Conservation (phyloP, 2,888 invertebrate genomes). For the Drosophila kokeensis region DNA sequence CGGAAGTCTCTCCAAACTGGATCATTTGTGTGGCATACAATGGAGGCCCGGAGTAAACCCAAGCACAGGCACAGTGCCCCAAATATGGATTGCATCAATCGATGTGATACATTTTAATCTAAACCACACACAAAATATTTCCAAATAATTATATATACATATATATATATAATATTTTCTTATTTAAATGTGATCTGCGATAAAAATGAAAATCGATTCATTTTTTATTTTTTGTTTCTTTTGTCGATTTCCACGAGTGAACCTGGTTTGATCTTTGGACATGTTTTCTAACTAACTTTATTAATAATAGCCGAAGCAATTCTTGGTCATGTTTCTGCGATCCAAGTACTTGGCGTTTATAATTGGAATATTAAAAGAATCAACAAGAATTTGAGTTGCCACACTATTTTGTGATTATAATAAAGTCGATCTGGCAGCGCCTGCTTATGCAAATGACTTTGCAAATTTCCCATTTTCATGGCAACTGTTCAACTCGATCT, state of each 20-base stretch:
- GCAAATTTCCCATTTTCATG: constrained; percentile 29
- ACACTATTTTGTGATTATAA: not conserved
- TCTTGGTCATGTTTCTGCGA: not conserved
- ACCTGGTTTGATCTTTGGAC: not conserved
- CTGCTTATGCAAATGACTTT: constrained; percentile 39
- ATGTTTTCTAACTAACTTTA: not conserved
- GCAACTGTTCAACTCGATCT: constrained; percentile 54
- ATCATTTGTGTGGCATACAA: too few species aligned
- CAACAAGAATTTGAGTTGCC: constrained; percentile 1
- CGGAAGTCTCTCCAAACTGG: not conserved
- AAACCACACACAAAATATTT: too few species aligned
- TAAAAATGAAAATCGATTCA: not conserved
- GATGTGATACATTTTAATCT: too few species aligned
- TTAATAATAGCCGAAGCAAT: not conserved
- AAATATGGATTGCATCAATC: too few species aligned
- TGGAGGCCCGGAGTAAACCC: too few species aligned
- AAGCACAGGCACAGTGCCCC: too few species aligned
- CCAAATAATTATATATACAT: too few species aligned
- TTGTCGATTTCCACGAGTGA: not conserved
- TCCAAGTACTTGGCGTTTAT: not conserved
- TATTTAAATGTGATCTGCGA: not conserved
- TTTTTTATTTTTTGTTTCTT: not conserved
- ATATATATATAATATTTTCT: too few species aligned
- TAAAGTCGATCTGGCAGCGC: constrained; percentile 40
- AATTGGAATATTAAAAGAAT: not conserved